A percentile compares a stretch with the other conserved stretches of the same genome.
Conservation (phyloP, 2,888 invertebrate species). For the Didymodactylos carnosus region DNA sequence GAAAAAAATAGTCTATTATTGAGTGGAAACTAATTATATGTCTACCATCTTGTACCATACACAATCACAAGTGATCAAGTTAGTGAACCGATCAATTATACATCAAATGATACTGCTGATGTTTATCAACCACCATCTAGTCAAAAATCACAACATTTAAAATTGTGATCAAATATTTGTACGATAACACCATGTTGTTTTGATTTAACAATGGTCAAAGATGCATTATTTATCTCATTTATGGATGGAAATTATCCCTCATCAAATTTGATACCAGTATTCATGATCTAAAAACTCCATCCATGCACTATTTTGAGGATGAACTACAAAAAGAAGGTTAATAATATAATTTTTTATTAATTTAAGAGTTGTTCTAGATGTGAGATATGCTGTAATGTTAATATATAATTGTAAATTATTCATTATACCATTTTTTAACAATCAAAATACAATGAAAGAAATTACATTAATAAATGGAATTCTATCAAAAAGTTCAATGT, state of each 20-base stretch:
- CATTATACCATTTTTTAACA: constrained; percentile 56
- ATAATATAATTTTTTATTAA: constrained; percentile 17
- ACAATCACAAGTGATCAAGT: too few species aligned
- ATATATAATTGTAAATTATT: constrained; percentile 76
- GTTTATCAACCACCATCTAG: too few species aligned
- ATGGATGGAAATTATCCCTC: constrained; percentile 55
- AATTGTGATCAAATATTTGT: too few species aligned
- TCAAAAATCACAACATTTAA: too few species aligned
- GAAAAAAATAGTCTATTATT: constrained; percentile 5
- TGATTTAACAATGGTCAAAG: constrained; percentile 40
- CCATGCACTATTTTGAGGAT: constrained; percentile 92
- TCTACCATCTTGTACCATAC: constrained; percentile 6
- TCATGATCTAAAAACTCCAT: constrained; percentile 70
- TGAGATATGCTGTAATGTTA: constrained; percentile 80
- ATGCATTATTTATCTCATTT: constrained; percentile 72
- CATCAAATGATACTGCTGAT: too few species aligned
- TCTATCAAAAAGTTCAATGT: background rate
- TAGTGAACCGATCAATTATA: too few species aligned
- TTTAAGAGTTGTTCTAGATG: constrained; percentile 64
- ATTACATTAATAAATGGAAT: constrained; percentile 29
- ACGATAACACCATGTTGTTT: constrained; percentile 2
- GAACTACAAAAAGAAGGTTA: constrained; percentile 37
- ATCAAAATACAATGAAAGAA: constrained; percentile 61
- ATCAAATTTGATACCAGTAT: constrained; percentile 79
- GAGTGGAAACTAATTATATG: constrained; percentile 1